phyloP scores from a whole-genome alignment of 2,888 invertebrate genomes.

The Thelaira solivaga region DNA sequence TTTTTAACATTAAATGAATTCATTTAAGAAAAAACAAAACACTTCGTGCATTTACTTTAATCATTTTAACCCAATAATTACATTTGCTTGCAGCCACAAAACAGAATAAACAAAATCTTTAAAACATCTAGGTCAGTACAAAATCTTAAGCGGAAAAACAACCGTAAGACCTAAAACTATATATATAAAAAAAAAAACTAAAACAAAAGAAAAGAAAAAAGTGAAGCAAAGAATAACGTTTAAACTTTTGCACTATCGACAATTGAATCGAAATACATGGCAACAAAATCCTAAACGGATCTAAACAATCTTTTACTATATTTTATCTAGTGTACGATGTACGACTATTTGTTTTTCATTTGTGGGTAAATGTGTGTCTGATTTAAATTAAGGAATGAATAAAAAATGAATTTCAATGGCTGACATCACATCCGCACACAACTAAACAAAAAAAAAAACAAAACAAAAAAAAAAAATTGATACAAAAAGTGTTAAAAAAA shows the following conservation, averaged over 20 bases:
- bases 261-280: slow-evolving; percentile 29
- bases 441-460: neutral
- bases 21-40: neutral
- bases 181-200: neutral
- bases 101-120: slow-evolving; percentile 31
- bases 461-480: neutral
- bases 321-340: slow-evolving; percentile 8
- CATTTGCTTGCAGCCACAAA: slow-evolving; percentile 27
- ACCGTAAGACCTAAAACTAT: slow-evolving; percentile 8
- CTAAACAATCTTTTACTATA: neutral
- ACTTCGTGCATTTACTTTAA: neutral
- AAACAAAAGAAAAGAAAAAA: slow-evolving; percentile 12
- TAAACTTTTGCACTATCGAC: slow-evolving; percentile 55
- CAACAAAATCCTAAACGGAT: slow-evolving; percentile 3
- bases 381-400: slow-evolving; percentile 48
- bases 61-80: neutral
- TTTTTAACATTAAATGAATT: neutral
- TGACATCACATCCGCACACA: slow-evolving; percentile 24
- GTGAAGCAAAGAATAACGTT: slow-evolving; percentile 16
- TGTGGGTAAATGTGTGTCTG: slow-evolving; percentile 24
- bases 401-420: slow-evolving; percentile 41
- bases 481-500: neutral
- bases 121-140: slow-evolving; percentile 42
- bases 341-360: neutral
- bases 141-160: slow-evolving; percentile 38